These are phyloP conservation scores for Sylvietta virens DNA, from an alignment of 2,113 vertebrate species.

Conservation along the genomic window DNA sequence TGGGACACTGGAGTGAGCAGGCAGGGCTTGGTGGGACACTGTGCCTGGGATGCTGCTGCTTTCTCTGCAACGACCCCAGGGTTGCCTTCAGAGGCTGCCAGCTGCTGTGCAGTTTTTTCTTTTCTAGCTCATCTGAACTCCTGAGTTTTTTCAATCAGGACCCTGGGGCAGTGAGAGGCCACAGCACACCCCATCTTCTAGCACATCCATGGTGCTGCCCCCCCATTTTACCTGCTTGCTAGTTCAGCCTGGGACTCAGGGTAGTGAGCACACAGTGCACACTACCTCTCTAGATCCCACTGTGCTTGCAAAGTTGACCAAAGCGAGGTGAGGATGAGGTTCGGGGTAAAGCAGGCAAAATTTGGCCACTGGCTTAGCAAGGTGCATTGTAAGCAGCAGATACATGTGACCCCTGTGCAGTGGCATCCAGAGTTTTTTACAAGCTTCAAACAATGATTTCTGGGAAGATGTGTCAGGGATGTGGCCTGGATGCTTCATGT, in stretches of 20 bases:
- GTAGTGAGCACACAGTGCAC: not conserved
- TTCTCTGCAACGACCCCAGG: not conserved
- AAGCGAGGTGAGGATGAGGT: not conserved
- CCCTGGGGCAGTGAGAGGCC: not conserved
- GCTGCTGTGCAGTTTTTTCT: not conserved
- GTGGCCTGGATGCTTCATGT: not conserved
- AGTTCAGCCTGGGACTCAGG: not conserved
- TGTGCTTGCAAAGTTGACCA: not conserved
- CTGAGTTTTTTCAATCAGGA: not conserved
- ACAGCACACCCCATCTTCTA: not conserved
- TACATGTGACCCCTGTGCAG: fast-evolving
- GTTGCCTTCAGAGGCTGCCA: not conserved
- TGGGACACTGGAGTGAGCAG: not conserved
- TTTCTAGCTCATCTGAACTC: not conserved
- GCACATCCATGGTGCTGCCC: not conserved
- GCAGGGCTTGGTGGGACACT: not conserved
- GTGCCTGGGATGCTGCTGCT: not conserved
- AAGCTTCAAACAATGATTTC: not conserved
- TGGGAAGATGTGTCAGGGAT: not conserved
- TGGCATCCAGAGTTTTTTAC: not conserved
- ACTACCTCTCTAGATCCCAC: not conserved
- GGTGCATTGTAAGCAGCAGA: not conserved
- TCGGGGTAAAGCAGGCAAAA: not conserved
- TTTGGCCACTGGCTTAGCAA: not conserved
- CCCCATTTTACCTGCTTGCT: not conserved